Base-by-base conservation (phyloP, 2,797 vertebrate genomes). In the Melanotaenia nigrans region DNA sequence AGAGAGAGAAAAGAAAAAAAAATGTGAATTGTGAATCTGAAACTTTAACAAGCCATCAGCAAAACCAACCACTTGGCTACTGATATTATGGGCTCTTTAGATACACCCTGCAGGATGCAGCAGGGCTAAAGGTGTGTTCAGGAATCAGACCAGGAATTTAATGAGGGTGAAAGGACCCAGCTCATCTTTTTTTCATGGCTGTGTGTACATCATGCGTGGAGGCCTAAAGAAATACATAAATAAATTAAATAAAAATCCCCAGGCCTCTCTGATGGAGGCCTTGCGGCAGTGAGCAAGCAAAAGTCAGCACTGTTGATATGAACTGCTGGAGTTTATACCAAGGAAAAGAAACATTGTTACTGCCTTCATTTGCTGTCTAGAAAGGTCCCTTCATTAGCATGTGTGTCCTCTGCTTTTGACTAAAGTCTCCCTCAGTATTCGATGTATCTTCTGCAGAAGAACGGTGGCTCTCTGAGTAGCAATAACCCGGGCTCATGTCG, bases 401-500 rank as follows among this genome's bases (percentile, higher is more conserved):
- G 61, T 10, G 35, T 22, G 71, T 78, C 75, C 65, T 83, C 74
- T 1, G 69, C 78, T 82, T 82, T 68, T 80, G 58, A 77, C 59
- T 35, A 61, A 35, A 59, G 73, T 71, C 71, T 67, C 77, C 61
- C 79, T 68, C 61, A 16, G 62, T 54, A 30, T 75, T 72, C 56
- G 18, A 65, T 58, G 84, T 78, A 57, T 73, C 75, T 83, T 82
- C 65, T 32, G n/a, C 65, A 77, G 82, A 81, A 65, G 66, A 38
- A 78, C 69, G 71, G 84, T 73, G 77, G 61, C 77, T 76, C 82
- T 82, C 82, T 67, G 84, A 89, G 88, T 85, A 88, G 88, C 90
- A 92, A 91, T 91, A 91, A 92, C 80, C 78, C 28, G 13, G 78
- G 61, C 75, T 63, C 30, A 70, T 67, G 71, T 84, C 85, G 51